phyloP scores from a whole-genome alignment of 2,113 vertebrate genomes.

The Proterorhinus semilunaris region DNA sequence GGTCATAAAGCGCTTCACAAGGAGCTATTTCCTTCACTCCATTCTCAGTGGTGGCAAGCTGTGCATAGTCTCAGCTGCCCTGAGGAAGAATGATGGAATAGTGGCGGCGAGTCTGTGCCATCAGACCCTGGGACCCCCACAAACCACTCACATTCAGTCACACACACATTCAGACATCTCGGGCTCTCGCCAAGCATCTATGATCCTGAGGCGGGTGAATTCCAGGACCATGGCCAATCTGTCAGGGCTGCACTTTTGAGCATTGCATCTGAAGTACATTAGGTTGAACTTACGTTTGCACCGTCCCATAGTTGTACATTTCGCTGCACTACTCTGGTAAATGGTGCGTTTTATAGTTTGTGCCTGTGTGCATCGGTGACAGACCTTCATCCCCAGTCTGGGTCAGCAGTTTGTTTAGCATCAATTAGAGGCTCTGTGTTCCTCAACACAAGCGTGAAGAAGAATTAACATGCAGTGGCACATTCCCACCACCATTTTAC shows the following conservation, averaged over 20 bases:
- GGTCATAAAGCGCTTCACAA: too few relatives aligned
- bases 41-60: too few relatives aligned
- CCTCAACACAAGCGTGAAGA: conserved; percentile 88
- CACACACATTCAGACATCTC: too few relatives aligned
- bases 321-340: conserved; percentile 21
- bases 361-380: conserved; percentile 58
- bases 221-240: too few relatives aligned
- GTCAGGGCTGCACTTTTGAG: conserved; percentile 11
- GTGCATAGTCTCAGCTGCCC: too few relatives aligned
- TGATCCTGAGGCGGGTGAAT: too few relatives aligned
- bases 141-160: too few relatives aligned
- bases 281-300: conserved; percentile 30
- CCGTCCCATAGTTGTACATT: conserved; percentile 1
- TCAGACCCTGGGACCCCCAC: too few relatives aligned
- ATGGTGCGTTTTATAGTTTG: conserved; percentile 45
- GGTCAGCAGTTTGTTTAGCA: conserved; percentile 81
- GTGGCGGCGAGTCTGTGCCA: too few relatives aligned
- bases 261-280: conserved; percentile 27
- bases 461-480: conserved; percentile 90
- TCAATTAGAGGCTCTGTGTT: conserved; percentile 91
- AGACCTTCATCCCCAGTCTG: conserved; percentile 73
- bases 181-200: too few relatives aligned
- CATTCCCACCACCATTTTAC: conserved; percentile 86
- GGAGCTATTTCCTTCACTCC: too few relatives aligned
- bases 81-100: too few relatives aligned